These are phyloP conservation scores for Machimus atricapillus DNA, from an alignment of 2,888 invertebrate species.

Conservation along the genomic window DNA sequence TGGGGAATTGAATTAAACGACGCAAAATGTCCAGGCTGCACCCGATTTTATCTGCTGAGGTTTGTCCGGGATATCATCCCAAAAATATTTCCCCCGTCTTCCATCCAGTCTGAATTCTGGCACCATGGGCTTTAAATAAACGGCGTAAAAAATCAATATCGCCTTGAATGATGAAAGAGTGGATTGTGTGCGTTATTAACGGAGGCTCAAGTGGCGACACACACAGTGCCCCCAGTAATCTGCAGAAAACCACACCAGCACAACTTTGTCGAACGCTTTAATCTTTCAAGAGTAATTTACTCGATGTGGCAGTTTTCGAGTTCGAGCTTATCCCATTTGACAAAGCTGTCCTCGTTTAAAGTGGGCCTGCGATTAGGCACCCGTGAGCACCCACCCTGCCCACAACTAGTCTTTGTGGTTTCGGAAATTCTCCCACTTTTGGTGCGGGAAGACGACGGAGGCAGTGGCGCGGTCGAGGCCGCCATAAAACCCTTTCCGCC, in stretches of 20 bases:
- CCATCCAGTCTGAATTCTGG: background rate
- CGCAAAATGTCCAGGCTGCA: background rate
- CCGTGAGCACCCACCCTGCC: background rate
- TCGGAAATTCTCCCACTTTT: background rate
- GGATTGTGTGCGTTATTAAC: slow-evolving; percentile 5
- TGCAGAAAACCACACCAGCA: slow-evolving; percentile 19
- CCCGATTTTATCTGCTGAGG: background rate
- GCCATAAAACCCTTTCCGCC: background rate
- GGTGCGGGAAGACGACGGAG: background rate
- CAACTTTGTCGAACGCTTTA: background rate
- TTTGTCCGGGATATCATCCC: background rate
- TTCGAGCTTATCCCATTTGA: slow-evolving; percentile 19
- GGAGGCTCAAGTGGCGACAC: background rate
- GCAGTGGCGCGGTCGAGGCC: background rate
- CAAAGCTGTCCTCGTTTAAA: slow-evolving; percentile 23
- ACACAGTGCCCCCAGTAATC: background rate
- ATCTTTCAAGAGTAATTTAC: slow-evolving; percentile 22
- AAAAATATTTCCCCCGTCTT: background rate
- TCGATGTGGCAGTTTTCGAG: slow-evolving; percentile 18
- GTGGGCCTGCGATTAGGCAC: background rate
- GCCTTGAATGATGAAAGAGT: background rate
- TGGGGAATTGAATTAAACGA: background rate
- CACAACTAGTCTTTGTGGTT: background rate
- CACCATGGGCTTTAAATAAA: background rate
- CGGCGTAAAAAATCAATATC: background rate